Percentiles rank a stretch among this genome's conserved stretches.
phyloP scores from a whole-genome alignment of 2,113 vertebrate genomes.

The Mesitornis unicolor region DNA sequence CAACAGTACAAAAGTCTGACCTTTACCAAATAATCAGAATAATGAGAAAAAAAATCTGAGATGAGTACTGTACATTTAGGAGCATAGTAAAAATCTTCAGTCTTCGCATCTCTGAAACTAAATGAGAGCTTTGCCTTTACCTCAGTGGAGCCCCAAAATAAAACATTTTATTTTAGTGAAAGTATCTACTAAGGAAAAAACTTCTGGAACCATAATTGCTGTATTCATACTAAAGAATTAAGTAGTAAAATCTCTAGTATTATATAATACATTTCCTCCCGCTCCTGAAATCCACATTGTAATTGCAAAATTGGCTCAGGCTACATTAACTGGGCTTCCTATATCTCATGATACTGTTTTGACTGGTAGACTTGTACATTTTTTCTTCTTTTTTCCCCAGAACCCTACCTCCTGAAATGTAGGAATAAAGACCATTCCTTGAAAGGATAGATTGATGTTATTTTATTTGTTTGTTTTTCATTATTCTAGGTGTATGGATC shows the following conservation, averaged over 20 bases:
- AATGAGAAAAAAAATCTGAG: not conserved
- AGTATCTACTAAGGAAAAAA: not conserved
- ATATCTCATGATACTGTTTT: not conserved
- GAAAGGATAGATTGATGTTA: not conserved
- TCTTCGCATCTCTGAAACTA: not conserved
- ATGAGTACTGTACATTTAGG: not conserved
- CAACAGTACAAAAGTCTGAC: not conserved
- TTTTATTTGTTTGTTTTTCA: not conserved
- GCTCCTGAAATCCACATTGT: not conserved
- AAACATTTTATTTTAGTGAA: not conserved
- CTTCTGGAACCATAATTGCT: not conserved
- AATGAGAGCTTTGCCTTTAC: not conserved
- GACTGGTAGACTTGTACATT: not conserved
- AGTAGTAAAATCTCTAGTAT: not conserved
- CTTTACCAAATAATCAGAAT: not conserved
- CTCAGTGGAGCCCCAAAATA: not conserved
- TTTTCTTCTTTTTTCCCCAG: not conserved
- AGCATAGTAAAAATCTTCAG: not conserved
- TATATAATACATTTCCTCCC: not conserved
- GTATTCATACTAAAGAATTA: not conserved
- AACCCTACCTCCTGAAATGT: not conserved
- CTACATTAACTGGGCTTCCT: not conserved
- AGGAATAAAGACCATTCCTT: not conserved
- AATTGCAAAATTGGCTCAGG: not conserved
- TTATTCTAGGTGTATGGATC: not conserved